Conservation (phyloP, 1,140 invertebrate genomes). For the Drosophila neocordata region DNA sequence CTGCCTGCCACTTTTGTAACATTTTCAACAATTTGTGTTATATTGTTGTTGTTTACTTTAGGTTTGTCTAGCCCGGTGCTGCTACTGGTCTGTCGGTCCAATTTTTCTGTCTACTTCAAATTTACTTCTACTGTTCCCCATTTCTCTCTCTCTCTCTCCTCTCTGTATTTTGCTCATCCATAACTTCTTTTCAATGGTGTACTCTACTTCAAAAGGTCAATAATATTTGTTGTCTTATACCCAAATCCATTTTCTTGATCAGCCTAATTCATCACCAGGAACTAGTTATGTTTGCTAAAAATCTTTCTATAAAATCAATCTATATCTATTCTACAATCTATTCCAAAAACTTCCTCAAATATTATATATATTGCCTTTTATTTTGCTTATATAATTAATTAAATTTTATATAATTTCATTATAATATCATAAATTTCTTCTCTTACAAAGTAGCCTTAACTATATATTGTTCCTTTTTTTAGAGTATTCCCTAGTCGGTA, state of each 20-base stretch:
- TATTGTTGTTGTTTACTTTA: constrained; percentile 63
- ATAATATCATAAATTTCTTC: no score
- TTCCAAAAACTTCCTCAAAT: no score
- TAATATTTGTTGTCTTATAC: not conserved
- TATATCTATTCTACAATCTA: no score
- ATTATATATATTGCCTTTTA: no score
- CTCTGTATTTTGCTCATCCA: not conserved
- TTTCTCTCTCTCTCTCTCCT: not conserved
- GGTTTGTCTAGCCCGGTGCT: constrained; percentile 57
- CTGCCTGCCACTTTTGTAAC: constrained; percentile 56
- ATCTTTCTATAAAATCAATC: no score
- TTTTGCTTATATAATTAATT: no score
- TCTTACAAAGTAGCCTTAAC: no score
- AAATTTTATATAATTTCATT: no score
- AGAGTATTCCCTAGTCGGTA: not conserved
- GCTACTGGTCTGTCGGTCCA: constrained; percentile 38
- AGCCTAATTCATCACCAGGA: constrained; percentile 17
- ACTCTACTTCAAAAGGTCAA: constrained; percentile 20
- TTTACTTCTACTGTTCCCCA: not conserved
- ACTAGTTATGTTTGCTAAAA: no score
- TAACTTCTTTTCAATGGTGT: constrained; percentile 27
- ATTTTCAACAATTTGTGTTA: constrained; percentile 75
- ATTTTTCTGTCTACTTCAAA: constrained; percentile 42
- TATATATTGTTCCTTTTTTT: not conserved
- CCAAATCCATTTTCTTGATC: not conserved